Conservation (phyloP, 2,797 vertebrate genomes). For the Falco columbarius region DNA sequence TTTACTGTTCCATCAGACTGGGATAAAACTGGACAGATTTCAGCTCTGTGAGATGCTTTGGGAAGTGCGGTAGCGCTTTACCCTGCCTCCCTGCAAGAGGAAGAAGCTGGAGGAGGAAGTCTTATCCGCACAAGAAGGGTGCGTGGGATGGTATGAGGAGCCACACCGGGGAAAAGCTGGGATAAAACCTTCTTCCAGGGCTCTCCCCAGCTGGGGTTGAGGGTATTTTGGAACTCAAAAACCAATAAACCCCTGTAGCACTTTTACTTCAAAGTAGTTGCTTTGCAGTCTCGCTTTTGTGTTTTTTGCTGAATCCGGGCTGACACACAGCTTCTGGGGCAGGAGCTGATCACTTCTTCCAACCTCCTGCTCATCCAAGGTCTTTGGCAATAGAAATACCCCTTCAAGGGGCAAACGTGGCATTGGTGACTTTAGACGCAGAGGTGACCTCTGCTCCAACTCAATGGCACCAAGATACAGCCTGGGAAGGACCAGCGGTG, state of each 20-base stretch:
- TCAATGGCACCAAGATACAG: fast-evolving
- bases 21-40: neutral
- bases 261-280: neutral
- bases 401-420: fast-evolving
- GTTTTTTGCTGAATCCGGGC: neutral
- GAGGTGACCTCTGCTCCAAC: neutral
- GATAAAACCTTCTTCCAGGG: neutral
- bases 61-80: neutral
- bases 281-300: neutral
- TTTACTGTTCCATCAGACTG: neutral
- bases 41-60: neutral
- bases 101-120: neutral
- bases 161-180: neutral
- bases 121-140: neutral
- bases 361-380: neutral
- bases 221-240: neutral
- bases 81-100: neutral
- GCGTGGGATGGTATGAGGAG: neutral
- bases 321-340: neutral
- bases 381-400: neutral
- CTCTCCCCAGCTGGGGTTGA: neutral
- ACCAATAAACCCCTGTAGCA: neutral
- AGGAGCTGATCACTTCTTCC: neutral
- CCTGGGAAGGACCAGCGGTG: neutral
- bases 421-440: neutral